Evolutionary conservation across 2,797 vertebrate genomes (phyloP).

Genomic region (Microchirus variegatus): DNA sequence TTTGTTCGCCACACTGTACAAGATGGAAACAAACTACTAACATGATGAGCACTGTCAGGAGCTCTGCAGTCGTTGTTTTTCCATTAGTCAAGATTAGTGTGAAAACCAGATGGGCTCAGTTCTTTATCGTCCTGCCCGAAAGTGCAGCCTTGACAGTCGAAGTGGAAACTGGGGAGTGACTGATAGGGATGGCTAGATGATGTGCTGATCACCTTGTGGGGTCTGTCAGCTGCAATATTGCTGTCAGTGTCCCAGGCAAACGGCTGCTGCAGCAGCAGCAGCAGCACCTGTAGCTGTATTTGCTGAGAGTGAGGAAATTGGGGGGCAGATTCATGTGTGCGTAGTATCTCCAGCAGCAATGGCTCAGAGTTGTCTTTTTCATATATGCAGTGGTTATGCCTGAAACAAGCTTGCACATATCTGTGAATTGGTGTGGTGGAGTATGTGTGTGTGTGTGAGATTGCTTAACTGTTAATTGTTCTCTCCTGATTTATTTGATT

Average conservation of each 20-base stretch:
- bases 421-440: no score
- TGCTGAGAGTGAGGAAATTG: conserved; percentile 36
- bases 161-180: conserved; percentile 52
- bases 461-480: no score
- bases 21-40: conserved; percentile 41
- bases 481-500: no score
- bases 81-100: conserved; percentile 60
- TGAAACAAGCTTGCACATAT: no score
- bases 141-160: conserved; percentile 20
- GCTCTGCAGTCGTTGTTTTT: conserved; percentile 31
- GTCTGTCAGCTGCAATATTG: conserved; percentile 73
- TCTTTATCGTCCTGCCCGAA: conserved; percentile 31
- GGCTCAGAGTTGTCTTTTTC: no score
- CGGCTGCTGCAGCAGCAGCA: conserved; percentile 22
- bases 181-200: conserved; percentile 62
- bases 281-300: conserved; percentile 48
- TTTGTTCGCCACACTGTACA: conserved; percentile 13
- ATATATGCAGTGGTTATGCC: no score
- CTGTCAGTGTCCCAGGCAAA: conserved; percentile 56
- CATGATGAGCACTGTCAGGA: conserved; percentile 23
- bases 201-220: conserved; percentile 68
- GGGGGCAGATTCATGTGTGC: conserved; percentile 22
- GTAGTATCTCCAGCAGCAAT: neutral
- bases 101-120: conserved; percentile 54
- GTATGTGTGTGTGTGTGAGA: no score